Evolutionary conservation across 30 jellyfish, hydroid and myxozoan genomes (phyloP).

Genomic region (Phacellophora camtschatica): DNA sequence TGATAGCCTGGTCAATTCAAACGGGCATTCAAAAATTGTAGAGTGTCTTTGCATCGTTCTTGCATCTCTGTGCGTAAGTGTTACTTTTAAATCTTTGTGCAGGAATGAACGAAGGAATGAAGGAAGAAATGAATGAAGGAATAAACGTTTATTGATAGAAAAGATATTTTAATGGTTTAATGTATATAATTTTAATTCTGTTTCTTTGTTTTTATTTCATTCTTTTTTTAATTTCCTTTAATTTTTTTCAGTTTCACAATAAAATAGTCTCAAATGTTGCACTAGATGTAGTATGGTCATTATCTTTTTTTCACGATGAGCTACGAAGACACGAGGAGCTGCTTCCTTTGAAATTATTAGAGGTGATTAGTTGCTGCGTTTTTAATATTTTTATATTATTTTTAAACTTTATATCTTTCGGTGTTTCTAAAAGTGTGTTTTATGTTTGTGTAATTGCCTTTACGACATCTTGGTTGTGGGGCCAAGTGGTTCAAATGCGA

Average conservation of each 20-base stretch:
- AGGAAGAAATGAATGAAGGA: too few species aligned
- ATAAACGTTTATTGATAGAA: too few species aligned
- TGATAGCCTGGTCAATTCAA: constrained; percentile 71
- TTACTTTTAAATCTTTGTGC: not conserved
- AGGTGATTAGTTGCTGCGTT: constrained; percentile 50
- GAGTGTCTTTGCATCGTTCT: constrained; percentile 74
- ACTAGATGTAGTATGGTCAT: constrained; percentile 75
- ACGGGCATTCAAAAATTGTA: constrained; percentile 71
- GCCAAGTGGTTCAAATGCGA: too few species aligned
- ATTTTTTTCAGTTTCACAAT: constrained; percentile 75
- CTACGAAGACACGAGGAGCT: constrained; percentile 44
- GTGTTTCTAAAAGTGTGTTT: too few species aligned
- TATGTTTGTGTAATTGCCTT: too few species aligned
- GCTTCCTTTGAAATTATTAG: constrained; percentile 78
- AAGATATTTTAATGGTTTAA: too few species aligned
- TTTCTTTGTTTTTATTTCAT: not conserved
- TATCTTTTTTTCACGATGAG: constrained; percentile 48
- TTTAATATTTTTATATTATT: not conserved
- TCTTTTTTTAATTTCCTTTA: not conserved
- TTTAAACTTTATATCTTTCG: not conserved
- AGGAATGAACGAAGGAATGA: not conserved
- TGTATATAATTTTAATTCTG: not conserved
- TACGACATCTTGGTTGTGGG: too few species aligned
- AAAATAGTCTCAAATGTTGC: constrained; percentile 86
- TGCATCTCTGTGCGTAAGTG: constrained; percentile 77